A percentile compares a stretch with the other conserved stretches of the same genome.
These are phyloP conservation scores for Drosophila aff. DNA, from an alignment of 1,140 invertebrate genomes.

Conservation along the genomic window DNA sequence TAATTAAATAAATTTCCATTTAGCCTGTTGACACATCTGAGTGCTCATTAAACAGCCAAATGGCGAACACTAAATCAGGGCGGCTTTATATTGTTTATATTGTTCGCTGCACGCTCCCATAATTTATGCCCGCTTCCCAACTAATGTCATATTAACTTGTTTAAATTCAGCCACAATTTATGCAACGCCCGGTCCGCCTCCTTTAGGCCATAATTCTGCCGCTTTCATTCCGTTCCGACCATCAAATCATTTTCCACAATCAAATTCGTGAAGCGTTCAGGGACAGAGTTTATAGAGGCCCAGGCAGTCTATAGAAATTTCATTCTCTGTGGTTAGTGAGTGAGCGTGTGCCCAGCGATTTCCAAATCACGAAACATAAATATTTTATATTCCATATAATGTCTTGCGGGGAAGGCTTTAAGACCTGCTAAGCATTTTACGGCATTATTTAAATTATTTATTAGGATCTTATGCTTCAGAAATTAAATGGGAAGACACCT, in stretches of 20 bases:
- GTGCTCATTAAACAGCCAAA: conserved; percentile 82
- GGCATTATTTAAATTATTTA: conserved; percentile 29
- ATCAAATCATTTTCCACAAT: conserved; percentile 56
- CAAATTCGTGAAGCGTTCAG: conserved; percentile 46
- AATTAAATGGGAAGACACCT: neutral
- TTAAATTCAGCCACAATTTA: conserved; percentile 66
- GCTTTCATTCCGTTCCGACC: conserved; percentile 55
- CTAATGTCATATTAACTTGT: conserved; percentile 73
- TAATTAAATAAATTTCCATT: conserved; percentile 82
- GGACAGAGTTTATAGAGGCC: conserved; percentile 7
- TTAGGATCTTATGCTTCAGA: neutral
- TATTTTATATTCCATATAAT: conserved; percentile 26
- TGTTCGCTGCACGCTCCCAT: conserved; percentile 54
- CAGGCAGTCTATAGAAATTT: conserved; percentile 10
- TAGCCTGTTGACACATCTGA: conserved; percentile 82
- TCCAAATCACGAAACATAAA: conserved; percentile 27
- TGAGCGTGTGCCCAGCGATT: conserved; percentile 15
- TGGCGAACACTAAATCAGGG: conserved; percentile 70
- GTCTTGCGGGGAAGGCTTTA: conserved; percentile 25
- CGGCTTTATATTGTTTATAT: conserved; percentile 59
- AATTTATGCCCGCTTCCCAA: conserved; percentile 74
- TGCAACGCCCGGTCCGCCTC: conserved; percentile 52
- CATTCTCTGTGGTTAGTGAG: conserved; percentile 1
- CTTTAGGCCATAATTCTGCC: conserved; percentile 59
- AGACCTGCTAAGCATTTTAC: conserved; percentile 32